phyloP scores from a whole-genome alignment of 2,888 invertebrate genomes.

The Microctonus aethiopoides region DNA sequence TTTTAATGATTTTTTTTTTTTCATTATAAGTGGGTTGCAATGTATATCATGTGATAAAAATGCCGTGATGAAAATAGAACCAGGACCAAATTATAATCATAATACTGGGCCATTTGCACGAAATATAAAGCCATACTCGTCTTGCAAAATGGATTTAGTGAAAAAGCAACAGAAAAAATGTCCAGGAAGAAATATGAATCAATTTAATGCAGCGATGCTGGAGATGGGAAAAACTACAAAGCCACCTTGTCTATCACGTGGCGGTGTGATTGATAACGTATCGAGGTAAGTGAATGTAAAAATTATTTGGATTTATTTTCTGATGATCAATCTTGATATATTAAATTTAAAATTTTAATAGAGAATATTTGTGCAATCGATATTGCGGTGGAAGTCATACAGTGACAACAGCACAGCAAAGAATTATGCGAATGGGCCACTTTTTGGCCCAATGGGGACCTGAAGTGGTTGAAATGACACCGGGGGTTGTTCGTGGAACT shows the following conservation, averaged over 20 bases:
- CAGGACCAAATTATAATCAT: conserved; percentile 68
- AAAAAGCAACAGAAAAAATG: conserved; percentile 68
- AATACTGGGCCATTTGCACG: conserved; percentile 71
- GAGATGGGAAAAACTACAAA: conserved; percentile 54
- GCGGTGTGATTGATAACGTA: conserved; percentile 40
- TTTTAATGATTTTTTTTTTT: conserved; percentile 27
- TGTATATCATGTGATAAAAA: conserved; percentile 83
- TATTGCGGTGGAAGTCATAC: conserved; percentile 86
- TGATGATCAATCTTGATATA: not conserved
- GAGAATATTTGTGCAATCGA: conserved; percentile 74
- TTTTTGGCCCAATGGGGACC: conserved; percentile 77
- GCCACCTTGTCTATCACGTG: conserved; percentile 39
- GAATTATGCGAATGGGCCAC: conserved; percentile 75
- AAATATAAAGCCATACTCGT: conserved; percentile 78
- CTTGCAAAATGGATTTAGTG: conserved; percentile 76
- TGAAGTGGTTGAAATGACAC: conserved; percentile 70
- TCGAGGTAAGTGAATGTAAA: conserved; percentile 41
- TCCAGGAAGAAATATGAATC: conserved; percentile 66
- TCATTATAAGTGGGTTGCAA: conserved; percentile 79
- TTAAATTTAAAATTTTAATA: conserved; percentile 26
- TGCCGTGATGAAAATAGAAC: conserved; percentile 76
- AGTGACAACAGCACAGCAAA: conserved; percentile 77
- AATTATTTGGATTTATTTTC: not conserved
- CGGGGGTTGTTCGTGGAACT: conserved; percentile 67
- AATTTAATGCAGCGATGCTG: conserved; percentile 65